Evolutionary conservation across 2,888 invertebrate species (phyloP), one percentile per base, ranked within the genome.

Genomic region (Heliothis peltigera): DNA sequence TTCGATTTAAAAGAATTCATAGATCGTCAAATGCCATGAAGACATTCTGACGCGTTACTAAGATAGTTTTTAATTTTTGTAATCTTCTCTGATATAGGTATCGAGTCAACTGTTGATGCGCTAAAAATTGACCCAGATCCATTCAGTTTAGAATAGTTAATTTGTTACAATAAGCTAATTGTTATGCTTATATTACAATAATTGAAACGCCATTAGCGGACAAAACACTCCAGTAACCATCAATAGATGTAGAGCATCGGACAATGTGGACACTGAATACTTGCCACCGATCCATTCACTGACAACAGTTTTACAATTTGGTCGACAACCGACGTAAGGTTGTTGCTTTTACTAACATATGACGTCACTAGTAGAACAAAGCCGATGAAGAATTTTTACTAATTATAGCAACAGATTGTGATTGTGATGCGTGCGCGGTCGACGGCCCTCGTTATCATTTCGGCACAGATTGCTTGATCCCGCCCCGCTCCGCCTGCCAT

Each of bases 391-490:
- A 80, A 72, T 83, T 84, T 85, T 80, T 73, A 82, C 79, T 84
- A 84, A 84, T 83, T 79, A 84, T 82, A 84, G 81, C 76, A 73
- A 74, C 75, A 72, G 74, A 81, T 76, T 73, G 67, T 75, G 73
- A 75, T 62, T 64, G 77, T 77, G 82, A 78, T 77, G 74, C 74
- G 75, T 65, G 74, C 82, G 83, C 78, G 88, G 92, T 93, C 93
- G 90, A 87, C 91, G 92, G 84, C 87, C 92, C 83, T 81, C 84
- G 88, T 94, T 94, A 94, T 94, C 94, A 91, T 93, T 94, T 94
- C 92, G 93, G 94, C 94, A 92, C 92, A 92, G 91, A 93, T 94
- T 92, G 90, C 89, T 88, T 90, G 91, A 90, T 87, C 90, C 91
- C 85, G 82, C 81, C 84, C 70, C 83, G 79, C 76, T 55, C 52